Evolutionary conservation across 1,140 invertebrate species (phyloP), one percentile per base, ranked within the genome.

Genomic region (Pararge aegeria): DNA sequence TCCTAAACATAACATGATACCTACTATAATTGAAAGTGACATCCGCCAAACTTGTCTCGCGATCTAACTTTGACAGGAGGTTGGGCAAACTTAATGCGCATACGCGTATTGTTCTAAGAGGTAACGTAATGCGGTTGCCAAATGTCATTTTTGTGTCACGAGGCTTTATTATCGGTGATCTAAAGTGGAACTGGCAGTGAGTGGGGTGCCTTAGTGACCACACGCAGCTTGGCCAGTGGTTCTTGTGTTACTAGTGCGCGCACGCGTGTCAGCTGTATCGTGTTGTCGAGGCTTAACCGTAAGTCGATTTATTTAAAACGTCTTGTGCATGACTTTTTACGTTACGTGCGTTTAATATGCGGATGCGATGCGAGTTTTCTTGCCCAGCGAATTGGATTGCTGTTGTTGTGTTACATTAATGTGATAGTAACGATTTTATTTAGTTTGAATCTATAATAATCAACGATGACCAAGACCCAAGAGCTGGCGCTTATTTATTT

Each of bases 141-240:
- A 73, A 73, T 65, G 60, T 61, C 56, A 64, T 34, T 62, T 73
- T 63, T 59, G 54, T 67, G 67, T 73, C 70, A 65, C 58, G 68
- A 67, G 57, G 48, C 60, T 53, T 42, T 30, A 13, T 59, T 67
- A 58, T 67, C 61, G 64, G 30, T 51, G 51, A 64, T 59, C 68
- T 67, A 52, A 55, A 61, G 51, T 55, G 56, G 51, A 30, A 44
- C 44, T 55, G 44, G 58, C 24, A 40, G n/a, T n/a, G 56, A 64
- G 70, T 61, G 66, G 78, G 75, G 75, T 57, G 66, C 34, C 50
- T 37, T 65, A 50, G 61, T 61, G 58, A 64, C 61, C 66, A 58
- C 58, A 54, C 46, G 44, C 46, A 12, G 50, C 34, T 34, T 60
- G 70, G 66, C 64, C 74, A 79, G 77, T 80, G 68, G 64, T 62